Base-by-base conservation (phyloP, 2,888 invertebrate genomes). In the Azorinus chamasolen region DNA sequence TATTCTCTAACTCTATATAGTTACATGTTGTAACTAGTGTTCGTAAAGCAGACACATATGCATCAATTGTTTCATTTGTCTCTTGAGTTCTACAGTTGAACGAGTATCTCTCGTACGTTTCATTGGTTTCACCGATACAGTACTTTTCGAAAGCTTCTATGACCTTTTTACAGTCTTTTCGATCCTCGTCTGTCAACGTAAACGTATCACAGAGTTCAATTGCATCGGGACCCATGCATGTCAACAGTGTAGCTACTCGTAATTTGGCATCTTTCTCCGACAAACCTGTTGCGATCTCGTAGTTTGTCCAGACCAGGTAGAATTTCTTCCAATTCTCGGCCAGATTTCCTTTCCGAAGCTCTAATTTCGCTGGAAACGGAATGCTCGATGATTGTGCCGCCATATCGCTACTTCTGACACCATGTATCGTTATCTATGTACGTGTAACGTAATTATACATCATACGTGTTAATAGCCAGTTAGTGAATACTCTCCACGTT, bases 51-150 rank as follows among this genome's bases (percentile, higher is more conserved):
- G 69, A 48, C 8, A 63, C 57, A 51, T 71, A 74, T 4, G 63
- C 39, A 22, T 79, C 70, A 61, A 79, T 45, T n/a, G 50, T 61
- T 41, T 73, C 64, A 54, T 46, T 46, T 27, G 53, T 43, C 45
- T 63, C 59, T 43, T 74, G 73, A n/a, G 61, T 39, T 43, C 68
- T 51, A 14, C 45, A 55, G 41, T 72, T 77, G 39, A 72, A 79
- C 27, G n/a, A 57, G 45, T 57, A 75, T 18, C 79, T 41, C 48
- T 79, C 79, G 45, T 54, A 70, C 14, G 50, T 74, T 32, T 70
- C 77, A 57, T 71, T 77, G 10, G 53, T 65, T 39, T 41, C n/a
- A 25, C 65, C 58, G 22, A 71, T 53, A 45, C 58, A 66, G 58
- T 64, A 74, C 1, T 41, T 48, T 25, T 71, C 54, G 39, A 79